Conservation (phyloP, 2,797 vertebrate species). For the Parambassis ranga region DNA sequence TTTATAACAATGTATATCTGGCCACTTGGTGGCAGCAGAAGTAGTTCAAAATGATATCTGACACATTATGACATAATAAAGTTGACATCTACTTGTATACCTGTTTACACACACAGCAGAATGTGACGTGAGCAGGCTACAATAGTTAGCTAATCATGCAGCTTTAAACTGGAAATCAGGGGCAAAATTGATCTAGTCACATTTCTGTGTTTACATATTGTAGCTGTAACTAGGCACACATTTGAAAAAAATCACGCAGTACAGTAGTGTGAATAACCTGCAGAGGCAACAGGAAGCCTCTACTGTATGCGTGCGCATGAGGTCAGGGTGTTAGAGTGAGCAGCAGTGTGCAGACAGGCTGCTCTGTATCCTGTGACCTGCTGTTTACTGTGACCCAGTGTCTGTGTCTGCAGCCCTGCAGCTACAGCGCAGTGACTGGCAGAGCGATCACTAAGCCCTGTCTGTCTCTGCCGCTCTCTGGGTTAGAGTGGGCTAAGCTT, state of each 20-base stretch:
- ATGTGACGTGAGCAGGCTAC: too few relatives aligned
- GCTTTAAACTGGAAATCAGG: too few relatives aligned
- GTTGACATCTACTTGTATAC: too few relatives aligned
- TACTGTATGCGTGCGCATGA: background rate
- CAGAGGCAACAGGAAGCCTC: background rate
- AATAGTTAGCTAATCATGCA: too few relatives aligned
- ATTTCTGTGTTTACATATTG: too few relatives aligned
- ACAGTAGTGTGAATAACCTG: background rate
- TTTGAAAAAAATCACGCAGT: too few relatives aligned
- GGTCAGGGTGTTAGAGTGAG: slow-evolving; percentile 20
- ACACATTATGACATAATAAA: too few relatives aligned
- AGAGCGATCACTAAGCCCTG: slow-evolving; percentile 44
- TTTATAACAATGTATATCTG: too few relatives aligned
- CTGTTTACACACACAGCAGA: too few relatives aligned
- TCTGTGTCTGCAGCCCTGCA: slow-evolving; percentile 35
- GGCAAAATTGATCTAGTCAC: too few relatives aligned
- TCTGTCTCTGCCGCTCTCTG: slow-evolving; percentile 46
- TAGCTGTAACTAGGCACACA: background rate
- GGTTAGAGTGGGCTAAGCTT: slow-evolving; percentile 67
- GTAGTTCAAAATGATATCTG: too few relatives aligned
- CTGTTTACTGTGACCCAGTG: slow-evolving; percentile 37
- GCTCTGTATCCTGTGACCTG: slow-evolving; percentile 43
- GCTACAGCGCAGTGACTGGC: slow-evolving; percentile 11
- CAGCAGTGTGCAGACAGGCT: slow-evolving; percentile 30
- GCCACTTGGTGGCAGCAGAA: too few relatives aligned